A percentile compares a stretch with the other conserved stretches of the same genome.
phyloP scores from a whole-genome alignment of 2,888 invertebrate genomes.

The Conops quadrifasciatus region DNA sequence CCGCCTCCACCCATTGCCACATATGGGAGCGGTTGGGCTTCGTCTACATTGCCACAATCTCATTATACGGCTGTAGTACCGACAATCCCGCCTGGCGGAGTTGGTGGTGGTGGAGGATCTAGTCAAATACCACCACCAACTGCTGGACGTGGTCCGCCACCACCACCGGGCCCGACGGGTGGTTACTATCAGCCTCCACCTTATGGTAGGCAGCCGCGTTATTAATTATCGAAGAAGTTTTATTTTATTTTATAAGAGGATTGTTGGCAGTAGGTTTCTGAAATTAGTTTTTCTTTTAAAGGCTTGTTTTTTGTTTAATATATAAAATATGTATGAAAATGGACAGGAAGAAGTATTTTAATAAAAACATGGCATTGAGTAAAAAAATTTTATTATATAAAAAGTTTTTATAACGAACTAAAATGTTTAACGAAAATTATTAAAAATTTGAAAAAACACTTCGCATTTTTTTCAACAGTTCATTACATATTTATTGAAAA shows the following conservation, averaged over 20 bases:
- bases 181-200: slow-evolving; percentile 47
- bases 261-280: too few relatives aligned
- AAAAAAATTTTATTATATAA: too few relatives aligned
- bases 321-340: too few relatives aligned
- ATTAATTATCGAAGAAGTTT: slow-evolving; percentile 31
- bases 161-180: slow-evolving; percentile 37
- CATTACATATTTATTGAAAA: too few relatives aligned
- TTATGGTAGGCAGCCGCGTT: slow-evolving; percentile 46
- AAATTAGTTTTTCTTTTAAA: too few relatives aligned
- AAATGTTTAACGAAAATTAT: too few relatives aligned
- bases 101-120: slow-evolving; percentile 30
- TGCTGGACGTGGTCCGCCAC: slow-evolving; percentile 31
- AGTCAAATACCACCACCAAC: slow-evolving; percentile 36
- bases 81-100: slow-evolving; percentile 37
- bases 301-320: too few relatives aligned
- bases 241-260: slow-evolving; percentile 6
- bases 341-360: too few relatives aligned
- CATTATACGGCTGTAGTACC: slow-evolving; percentile 36
- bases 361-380: too few relatives aligned
- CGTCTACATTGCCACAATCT: slow-evolving; percentile 34
- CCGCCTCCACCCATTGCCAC: slow-evolving; percentile 40
- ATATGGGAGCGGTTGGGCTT: slow-evolving; percentile 27
- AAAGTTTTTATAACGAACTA: too few relatives aligned
- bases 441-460: too few relatives aligned
- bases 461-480: too few relatives aligned